Evolutionary conservation across 1,140 invertebrate species (phyloP).

Genomic region (Brachionus sp.): DNA sequence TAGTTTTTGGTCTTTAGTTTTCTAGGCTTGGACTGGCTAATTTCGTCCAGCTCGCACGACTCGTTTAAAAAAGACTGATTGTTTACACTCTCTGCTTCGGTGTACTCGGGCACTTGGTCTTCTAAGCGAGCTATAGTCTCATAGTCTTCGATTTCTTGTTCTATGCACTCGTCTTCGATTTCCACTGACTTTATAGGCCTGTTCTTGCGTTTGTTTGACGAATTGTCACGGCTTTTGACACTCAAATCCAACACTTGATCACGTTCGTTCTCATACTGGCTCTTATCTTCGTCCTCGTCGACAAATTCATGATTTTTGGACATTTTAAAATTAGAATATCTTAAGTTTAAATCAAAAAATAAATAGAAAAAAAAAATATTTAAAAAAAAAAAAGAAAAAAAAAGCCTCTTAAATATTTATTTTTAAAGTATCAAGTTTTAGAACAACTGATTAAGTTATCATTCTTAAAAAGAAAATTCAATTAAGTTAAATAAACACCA

Average conservation of each 20-base stretch:
- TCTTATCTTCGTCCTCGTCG: conserved; percentile 5
- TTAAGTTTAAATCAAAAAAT: background rate
- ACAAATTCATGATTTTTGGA: conserved; percentile 18
- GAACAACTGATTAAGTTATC: background rate
- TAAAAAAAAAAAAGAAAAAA: background rate
- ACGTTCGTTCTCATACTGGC: background rate
- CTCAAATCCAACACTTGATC: conserved; percentile 22
- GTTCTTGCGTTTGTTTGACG: conserved; percentile 27
- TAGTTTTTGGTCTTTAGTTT: background rate
- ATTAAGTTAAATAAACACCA: conserved; percentile 28
- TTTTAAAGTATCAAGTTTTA: background rate
- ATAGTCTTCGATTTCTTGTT: background rate
- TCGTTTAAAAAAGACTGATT: too few species aligned
- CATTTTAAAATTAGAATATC: conserved; percentile 15
- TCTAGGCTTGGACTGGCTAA: background rate
- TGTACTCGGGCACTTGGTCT: background rate
- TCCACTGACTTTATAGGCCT: background rate
- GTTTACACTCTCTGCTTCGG: background rate
- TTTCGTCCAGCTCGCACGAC: background rate
- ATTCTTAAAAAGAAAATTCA: background rate
- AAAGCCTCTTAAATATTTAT: background rate
- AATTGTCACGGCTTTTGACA: background rate
- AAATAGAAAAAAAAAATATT: background rate
- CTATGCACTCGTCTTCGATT: background rate
- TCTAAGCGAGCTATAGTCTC: background rate